Evolutionary conservation across 2,888 invertebrate species (phyloP), one percentile per base, ranked within the genome.

Genomic region (Arge pagana): DNA sequence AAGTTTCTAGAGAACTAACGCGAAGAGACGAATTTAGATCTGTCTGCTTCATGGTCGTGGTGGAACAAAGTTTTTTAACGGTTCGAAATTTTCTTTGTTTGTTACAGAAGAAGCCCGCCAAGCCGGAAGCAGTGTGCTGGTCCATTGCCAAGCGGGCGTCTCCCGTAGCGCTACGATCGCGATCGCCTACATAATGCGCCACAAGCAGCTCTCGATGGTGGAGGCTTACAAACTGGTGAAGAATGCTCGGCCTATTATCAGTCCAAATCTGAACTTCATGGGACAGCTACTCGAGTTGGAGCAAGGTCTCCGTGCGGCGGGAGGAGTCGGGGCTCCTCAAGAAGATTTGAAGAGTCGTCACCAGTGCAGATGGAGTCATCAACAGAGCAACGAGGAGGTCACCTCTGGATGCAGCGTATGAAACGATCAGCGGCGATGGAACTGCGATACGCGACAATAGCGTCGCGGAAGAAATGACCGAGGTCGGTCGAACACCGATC

Each of bases 141-240:
- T 96, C 55, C 96, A 96, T 78, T 96, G 96, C 77, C 96, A 96
- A 71, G 96, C 95, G 43, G 96, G 96, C 45, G 91, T 96, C 42
- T 96, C 95, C 50, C 84, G 96, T 61, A 95, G 95, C 59, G 94
- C 96, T 57, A 96, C 96, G 57, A 86, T 96, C 72, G 93, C 94
- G 70, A 95, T 96, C 70, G 95, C 96, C 41, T 96, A 93, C 80
- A 85, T 96, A 66, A 95, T 96, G 92, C 88, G 90, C 67, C 89
- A 91, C 78, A 88, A 89, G 72, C 85, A 85, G 54, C 76, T 93
- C 74, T 85, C 88, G 30, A 90, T 90, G 81, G 84, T 90, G 36
- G 93, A 96, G 70, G 95, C 95, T 0, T 94, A 89, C 79, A 85
- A 88, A 65, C 84, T 88, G 71, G 96, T 96, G 51, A 90, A 93